Percentiles rank a stretch among this genome's conserved stretches.
phyloP scores from a whole-genome alignment of 92 coral and sea anemone genomes.

The Isaurus tuberculatus region DNA sequence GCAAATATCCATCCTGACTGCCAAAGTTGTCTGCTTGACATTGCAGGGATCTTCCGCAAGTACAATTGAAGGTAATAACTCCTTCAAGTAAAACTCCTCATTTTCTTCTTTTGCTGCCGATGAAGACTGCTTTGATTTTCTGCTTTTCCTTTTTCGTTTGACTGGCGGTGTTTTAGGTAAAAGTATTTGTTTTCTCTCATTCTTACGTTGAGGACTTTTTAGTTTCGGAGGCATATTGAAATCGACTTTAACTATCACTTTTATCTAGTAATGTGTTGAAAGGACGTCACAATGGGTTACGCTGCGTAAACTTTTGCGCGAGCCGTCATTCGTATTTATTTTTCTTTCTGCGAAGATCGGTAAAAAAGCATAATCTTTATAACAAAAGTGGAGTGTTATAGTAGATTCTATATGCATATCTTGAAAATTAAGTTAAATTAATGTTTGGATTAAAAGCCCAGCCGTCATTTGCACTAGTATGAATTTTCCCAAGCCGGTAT shows the following conservation, averaged over 20 bases:
- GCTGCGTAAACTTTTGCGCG: constrained; percentile 4
- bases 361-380: too few species aligned
- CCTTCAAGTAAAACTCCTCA: constrained; percentile 8
- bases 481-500: too few species aligned
- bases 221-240: constrained; percentile 22
- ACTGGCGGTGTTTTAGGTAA: neutral
- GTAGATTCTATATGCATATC: too few species aligned
- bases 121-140: neutral
- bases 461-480: too few species aligned
- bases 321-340: neutral
- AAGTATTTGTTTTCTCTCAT: constrained; percentile 6
- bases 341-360: too few species aligned
- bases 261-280: neutral
- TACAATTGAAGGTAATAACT: constrained; percentile 56
- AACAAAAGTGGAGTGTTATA: too few species aligned
- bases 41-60: constrained; percentile 68
- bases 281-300: neutral
- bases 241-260: neutral
- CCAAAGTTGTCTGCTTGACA: constrained; percentile 17
- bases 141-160: neutral
- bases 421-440: too few species aligned
- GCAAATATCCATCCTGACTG: constrained; percentile 53
- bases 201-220: neutral
- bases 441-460: too few species aligned
- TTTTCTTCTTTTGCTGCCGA: neutral